Base-by-base conservation (phyloP, 1,140 invertebrate genomes). In the Hermetia illucens region DNA sequence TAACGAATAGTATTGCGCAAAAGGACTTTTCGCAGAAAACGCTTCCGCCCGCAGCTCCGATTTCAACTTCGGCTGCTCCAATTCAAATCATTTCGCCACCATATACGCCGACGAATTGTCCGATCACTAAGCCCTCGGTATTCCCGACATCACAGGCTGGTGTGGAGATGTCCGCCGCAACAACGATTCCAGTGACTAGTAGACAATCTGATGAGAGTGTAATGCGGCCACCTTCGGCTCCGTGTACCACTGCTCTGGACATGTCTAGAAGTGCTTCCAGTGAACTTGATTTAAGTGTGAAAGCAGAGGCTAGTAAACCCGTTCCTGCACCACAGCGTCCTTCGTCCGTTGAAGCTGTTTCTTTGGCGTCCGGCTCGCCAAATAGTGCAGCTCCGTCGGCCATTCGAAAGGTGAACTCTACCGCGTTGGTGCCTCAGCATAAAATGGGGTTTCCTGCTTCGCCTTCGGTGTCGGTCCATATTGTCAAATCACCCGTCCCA, bases 401-500 rank as follows among this genome's bases (percentile, higher is more conserved):
- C n/a, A n/a, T n/a, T n/a, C n/a, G n/a, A n/a, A n/a, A n/a, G n/a
- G n/a, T n/a, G n/a, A n/a, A n/a, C n/a, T n/a, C n/a, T n/a, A n/a
- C n/a, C n/a, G n/a, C n/a, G n/a, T n/a, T n/a, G n/a, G n/a, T n/a
- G n/a, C n/a, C n/a, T n/a, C n/a, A n/a, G n/a, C n/a, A n/a, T n/a
- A n/a, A n/a, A n/a, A n/a, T n/a, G n/a, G n/a, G n/a, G n/a, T n/a
- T n/a, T n/a, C 32, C 32, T 3, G 3, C 66, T 2, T 77, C 77
- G 24, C 79, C 80, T 1, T 80, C 78, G 3, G 71, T 82, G 3
- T 77, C 76, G 22, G 67, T 85, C 34, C 80, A 82, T 53, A 77
- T 85, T 36, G 74, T 83, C 6, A 84, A 84, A 51, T 82, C 79
- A 38, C 80, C 80, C 3, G 77, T 75, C 1, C 77, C 79, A 0